These are phyloP conservation scores for Petromus typicus DNA, from an alignment of 2,113 vertebrate genomes.

Conservation along the genomic window DNA sequence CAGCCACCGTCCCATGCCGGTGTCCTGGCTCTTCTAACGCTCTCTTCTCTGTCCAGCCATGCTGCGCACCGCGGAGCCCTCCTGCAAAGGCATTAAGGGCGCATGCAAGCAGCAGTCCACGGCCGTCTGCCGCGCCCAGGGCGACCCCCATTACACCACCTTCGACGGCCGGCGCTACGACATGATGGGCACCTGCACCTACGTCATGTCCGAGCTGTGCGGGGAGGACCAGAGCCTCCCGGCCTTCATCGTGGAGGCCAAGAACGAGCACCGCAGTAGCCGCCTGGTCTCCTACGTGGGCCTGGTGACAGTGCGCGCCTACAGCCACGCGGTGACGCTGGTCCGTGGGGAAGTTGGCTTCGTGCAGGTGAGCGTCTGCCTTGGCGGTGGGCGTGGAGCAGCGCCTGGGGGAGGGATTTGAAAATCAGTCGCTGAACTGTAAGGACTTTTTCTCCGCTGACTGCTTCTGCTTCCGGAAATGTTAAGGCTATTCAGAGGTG, in stretches of 20 bases:
- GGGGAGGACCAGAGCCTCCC: conserved; percentile 42
- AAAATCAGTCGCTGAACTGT: neutral
- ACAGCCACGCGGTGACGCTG: conserved; percentile 76
- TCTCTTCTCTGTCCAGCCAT: conserved; percentile 28
- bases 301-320: conserved; percentile 86
- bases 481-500: neutral
- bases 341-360: conserved; percentile 83
- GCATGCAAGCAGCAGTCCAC: conserved; percentile 82
- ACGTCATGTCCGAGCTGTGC: conserved; percentile 83
- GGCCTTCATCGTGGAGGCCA: conserved; percentile 77
- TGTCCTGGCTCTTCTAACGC: neutral
- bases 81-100: conserved; percentile 77
- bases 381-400: neutral
- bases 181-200: conserved; percentile 94
- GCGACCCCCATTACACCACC: conserved; percentile 92
- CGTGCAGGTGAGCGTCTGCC: conserved; percentile 84
- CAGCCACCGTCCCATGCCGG: too few species aligned
- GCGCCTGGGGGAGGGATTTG: neutral
- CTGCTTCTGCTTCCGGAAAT: neutral
- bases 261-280: conserved; percentile 87
- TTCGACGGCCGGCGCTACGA: conserved; percentile 90
- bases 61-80: rapidly evolving
- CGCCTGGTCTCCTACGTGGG: conserved; percentile 86
- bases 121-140: conserved; percentile 89
- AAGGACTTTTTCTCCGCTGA: neutral